Evolutionary conservation across 2,797 vertebrate species (phyloP), one percentile per base, ranked within the genome.

Genomic region (Sarcophilus harrisii): DNA sequence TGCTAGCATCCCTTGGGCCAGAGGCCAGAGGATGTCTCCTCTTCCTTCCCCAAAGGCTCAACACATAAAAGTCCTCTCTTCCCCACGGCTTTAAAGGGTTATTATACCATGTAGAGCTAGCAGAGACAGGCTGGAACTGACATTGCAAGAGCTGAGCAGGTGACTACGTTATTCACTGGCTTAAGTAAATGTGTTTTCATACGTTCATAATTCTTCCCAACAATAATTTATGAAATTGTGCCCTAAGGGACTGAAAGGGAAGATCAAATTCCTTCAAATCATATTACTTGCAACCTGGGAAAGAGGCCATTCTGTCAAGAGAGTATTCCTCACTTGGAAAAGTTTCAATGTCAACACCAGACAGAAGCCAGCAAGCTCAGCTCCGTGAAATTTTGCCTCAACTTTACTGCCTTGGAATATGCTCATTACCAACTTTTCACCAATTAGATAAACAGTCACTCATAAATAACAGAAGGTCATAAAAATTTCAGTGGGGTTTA

Each of bases 171-270:
- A 94, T 90, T 28, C 58, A 30, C 87, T 14, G 81, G 30, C 92
- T 81, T 97, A 45, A 96, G 52, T 57, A 94, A 96, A 95, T 92
- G 90, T 92, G 95, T 57, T 92, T 91, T 59, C 95, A 95, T 16
- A 91, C 5, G 87, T 38, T 97, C 94, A 62, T 94, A 94, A 95
- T 94, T 95, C n/a, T 94, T 97, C 57, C 87, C 73, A 92, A 49
- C 28, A 91, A 94, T 94, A 55, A 96, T 95, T 95, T 94, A 30
- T 27, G 92, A 96, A 96, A 93, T 14, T 96, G 95, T 2, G 94
- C 2, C 24, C 54, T 96, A 94, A 94, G 54, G 57, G 59, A 94
- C 90, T 90, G 38, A 91, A 45, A 95, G 90, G 94, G 54, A 24
- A 14, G 94, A 95, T 94, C 32, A 96, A 94, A 94, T 92, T 90